A percentile compares a stretch with the other conserved stretches of the same genome.
Conservation (phyloP, 2,888 invertebrate species). For the Conomelus anceps region DNA sequence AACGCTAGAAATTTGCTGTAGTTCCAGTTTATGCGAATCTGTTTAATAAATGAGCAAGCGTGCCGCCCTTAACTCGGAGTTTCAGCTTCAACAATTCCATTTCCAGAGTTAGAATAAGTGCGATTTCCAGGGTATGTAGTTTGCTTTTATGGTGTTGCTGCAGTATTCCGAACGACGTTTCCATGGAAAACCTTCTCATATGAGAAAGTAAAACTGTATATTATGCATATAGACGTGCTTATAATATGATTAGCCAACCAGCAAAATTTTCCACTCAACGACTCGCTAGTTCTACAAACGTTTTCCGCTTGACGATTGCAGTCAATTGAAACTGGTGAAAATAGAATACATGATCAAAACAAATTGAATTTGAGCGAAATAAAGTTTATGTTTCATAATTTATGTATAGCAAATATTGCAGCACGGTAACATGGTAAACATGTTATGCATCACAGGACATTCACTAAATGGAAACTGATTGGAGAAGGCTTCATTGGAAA, state of each 20-base stretch:
- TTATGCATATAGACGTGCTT: not conserved
- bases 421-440: too few species aligned
- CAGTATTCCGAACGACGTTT: not conserved
- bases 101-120: not conserved
- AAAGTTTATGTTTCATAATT: not conserved
- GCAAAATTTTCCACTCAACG: not conserved
- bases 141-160: not conserved
- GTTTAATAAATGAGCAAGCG: not conserved
- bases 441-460: too few species aligned
- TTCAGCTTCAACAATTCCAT: not conserved
- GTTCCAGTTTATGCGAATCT: not conserved
- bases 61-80: not conserved
- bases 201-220: too few species aligned
- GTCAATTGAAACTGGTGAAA: not conserved
- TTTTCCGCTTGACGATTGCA: not conserved
- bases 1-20: not conserved
- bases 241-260: not conserved
- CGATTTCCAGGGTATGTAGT: not conserved
- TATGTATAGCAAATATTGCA: too few species aligned
- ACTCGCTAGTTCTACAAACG: not conserved
- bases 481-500: too few species aligned
- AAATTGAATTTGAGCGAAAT: not conserved
- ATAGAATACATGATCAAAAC: not conserved
- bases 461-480: too few species aligned
- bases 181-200: not conserved